Evolutionary conservation across 1,140 invertebrate species (phyloP), one percentile per base, ranked within the genome.

Genomic region (Chelonus insularis): DNA sequence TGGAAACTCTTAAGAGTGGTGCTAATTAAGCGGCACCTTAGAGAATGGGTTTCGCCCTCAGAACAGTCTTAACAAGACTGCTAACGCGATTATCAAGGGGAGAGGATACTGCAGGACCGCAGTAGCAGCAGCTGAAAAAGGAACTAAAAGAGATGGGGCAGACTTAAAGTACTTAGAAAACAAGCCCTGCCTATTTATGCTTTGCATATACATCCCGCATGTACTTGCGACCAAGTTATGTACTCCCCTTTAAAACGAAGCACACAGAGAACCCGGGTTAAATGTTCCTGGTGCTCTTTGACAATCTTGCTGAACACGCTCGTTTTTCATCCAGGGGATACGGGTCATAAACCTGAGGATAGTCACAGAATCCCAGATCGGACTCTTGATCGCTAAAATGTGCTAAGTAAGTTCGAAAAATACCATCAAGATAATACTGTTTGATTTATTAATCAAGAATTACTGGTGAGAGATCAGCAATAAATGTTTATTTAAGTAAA

Each of bases 21-120:
- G 67, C 66, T 72, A 72, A 72, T 72, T 72, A 72, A 72, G 68
- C 68, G 68, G 43, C 70, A 70, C 65, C 63, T 67, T 63, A 61
- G 63, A 66, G 65, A 66, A 66, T 63, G 51, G 65, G 54, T 25
- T 37, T 55, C 32, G 2, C 21, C 57, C 36, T 16, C 21, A 25
- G 47, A 11, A 5, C 29, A 55, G 36, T 16, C 18, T n/a, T 25
- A 36, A 43, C 12, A 48, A 37, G 56, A 39, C 34, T 29, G 50
- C 50, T 23, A 55, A 48, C 57, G 57, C 57, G 57, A 60, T 59
- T 57, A 57, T 41, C 58, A 14, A 32, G 48, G 41, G 32, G 52
- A 29, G 34, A 48, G 45, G 45, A 32, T 20, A 50, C n/a, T 16
- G 16, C 23, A 36, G 41, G 12, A 23, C 55, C 59, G 45, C 23